phyloP scores from a whole-genome alignment of 2,113 vertebrate genomes.

The Sciurus niger region DNA sequence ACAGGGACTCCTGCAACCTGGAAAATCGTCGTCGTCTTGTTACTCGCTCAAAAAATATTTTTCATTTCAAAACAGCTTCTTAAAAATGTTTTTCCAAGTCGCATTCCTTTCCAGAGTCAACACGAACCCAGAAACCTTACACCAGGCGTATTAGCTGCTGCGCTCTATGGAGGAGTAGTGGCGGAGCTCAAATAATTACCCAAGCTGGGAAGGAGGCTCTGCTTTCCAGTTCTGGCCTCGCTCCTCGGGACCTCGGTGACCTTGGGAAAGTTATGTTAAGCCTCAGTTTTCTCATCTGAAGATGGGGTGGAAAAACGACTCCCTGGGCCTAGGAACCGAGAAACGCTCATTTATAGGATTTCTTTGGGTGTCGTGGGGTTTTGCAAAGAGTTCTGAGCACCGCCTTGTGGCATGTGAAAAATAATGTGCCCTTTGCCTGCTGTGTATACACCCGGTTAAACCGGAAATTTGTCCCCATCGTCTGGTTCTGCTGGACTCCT shows the following conservation, averaged over 20 bases:
- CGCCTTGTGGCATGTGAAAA: background rate
- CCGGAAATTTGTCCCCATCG: background rate
- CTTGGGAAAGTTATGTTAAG: background rate
- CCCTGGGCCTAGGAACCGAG: background rate
- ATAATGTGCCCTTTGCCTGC: background rate
- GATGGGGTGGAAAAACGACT: background rate
- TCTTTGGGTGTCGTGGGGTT: background rate
- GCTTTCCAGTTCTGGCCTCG: background rate
- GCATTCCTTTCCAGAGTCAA: conserved; percentile 70
- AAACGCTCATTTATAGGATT: background rate
- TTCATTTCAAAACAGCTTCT: conserved; percentile 62
- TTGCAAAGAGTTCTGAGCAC: background rate
- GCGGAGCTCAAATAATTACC: conserved; percentile 44
- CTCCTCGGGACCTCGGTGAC: conserved; percentile 52
- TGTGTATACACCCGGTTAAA: background rate
- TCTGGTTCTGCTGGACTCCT: background rate
- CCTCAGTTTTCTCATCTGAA: conserved; percentile 37
- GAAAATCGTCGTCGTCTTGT: background rate
- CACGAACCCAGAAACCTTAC: conserved; percentile 62
- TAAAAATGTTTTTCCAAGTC: conserved; percentile 70
- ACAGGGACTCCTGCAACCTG: background rate
- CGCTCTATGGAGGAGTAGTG: conserved; percentile 24
- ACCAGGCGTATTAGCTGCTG: background rate
- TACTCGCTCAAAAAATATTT: conserved; percentile 23
- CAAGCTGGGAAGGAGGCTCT: conserved; percentile 23